These are phyloP conservation scores for Stigmatopora nigra DNA, from an alignment of 2,113 vertebrate genomes.

Conservation along the genomic window DNA sequence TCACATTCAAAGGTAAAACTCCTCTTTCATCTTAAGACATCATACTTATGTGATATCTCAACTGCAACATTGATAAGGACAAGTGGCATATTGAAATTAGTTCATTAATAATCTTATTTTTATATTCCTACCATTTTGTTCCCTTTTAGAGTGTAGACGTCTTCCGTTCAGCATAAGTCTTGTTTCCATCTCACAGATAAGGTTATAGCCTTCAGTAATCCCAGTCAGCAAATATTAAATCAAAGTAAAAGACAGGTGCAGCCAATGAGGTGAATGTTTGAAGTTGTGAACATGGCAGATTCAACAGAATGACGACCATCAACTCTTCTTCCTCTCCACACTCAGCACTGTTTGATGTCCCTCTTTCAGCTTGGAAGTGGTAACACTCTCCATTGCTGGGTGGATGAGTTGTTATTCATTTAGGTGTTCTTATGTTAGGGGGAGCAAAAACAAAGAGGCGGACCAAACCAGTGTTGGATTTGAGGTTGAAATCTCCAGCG, in stretches of 20 bases:
- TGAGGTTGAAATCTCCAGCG: constrained; percentile 11
- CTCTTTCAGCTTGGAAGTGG: constrained; percentile 2
- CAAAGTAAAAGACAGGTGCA: constrained; percentile 36
- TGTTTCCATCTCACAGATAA: constrained; percentile 39
- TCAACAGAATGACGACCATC: constrained; percentile 40
- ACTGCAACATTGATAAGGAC: not conserved
- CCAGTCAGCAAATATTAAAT: constrained; percentile 30
- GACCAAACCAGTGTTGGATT: not conserved
- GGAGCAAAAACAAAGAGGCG: not conserved
- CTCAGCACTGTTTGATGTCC: constrained; percentile 18
- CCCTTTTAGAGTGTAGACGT: constrained; percentile 1
- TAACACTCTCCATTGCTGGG: not conserved
- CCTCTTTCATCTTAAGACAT: too few relatives aligned
- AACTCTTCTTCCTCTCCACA: constrained; percentile 13
- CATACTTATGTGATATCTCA: not conserved
- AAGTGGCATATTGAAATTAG: not conserved
- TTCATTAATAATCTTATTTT: too few relatives aligned
- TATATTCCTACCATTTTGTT: too few relatives aligned
- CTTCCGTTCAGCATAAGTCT: constrained; percentile 21
- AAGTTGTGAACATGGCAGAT: constrained; percentile 47
- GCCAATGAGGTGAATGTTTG: constrained; percentile 18
- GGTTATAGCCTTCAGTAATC: constrained; percentile 28
- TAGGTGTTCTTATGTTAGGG: not conserved
- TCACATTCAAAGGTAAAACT: not conserved
- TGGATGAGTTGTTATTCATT: not conserved